These are phyloP conservation scores for Drosophila dunni DNA, from an alignment of 1,140 invertebrate genomes.

Conservation along the genomic window DNA sequence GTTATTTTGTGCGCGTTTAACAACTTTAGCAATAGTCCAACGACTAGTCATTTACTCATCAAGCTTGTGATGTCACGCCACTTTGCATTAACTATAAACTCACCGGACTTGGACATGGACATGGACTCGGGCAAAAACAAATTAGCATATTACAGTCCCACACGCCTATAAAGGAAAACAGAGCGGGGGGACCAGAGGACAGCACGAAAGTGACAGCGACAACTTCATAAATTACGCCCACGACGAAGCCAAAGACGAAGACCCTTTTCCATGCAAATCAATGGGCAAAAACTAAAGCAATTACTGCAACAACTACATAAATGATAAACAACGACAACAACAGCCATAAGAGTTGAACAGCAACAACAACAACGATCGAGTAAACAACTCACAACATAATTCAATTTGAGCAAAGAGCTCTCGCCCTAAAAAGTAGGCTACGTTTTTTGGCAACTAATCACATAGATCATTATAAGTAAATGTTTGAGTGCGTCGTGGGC, in stretches of 20 bases:
- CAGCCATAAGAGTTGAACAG: conserved; percentile 17
- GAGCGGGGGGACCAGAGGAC: too few relatives aligned
- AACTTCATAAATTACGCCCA: conserved; percentile 68
- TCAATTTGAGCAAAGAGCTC: conserved; percentile 49
- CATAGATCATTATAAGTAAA: conserved; percentile 72
- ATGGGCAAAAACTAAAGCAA: conserved; percentile 66
- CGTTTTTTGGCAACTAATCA: conserved; percentile 35
- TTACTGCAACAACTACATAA: conserved; percentile 48
- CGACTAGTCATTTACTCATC: conserved; percentile 38
- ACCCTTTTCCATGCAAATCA: conserved; percentile 49
- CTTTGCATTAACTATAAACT: conserved; percentile 22
- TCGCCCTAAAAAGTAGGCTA: conserved; percentile 39
- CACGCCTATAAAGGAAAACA: conserved; percentile 20
- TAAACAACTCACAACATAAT: conserved; percentile 70
- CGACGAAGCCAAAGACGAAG: conserved; percentile 47
- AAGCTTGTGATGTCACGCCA: conserved; percentile 41
- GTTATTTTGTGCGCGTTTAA: conserved; percentile 26
- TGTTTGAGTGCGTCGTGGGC: conserved; percentile 47
- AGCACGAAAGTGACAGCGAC: background rate
- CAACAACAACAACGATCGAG: conserved; percentile 36
- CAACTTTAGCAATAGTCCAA: conserved; percentile 38
- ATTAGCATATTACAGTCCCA: conserved; percentile 40
- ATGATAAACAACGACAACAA: conserved; percentile 29
- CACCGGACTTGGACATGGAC: conserved; percentile 1
- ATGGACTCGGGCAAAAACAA: conserved; percentile 5